A percentile compares a stretch with the other conserved stretches of the same genome.
Conservation (phyloP, 2,113 vertebrate species). For the Mystacornis crossleyi region DNA sequence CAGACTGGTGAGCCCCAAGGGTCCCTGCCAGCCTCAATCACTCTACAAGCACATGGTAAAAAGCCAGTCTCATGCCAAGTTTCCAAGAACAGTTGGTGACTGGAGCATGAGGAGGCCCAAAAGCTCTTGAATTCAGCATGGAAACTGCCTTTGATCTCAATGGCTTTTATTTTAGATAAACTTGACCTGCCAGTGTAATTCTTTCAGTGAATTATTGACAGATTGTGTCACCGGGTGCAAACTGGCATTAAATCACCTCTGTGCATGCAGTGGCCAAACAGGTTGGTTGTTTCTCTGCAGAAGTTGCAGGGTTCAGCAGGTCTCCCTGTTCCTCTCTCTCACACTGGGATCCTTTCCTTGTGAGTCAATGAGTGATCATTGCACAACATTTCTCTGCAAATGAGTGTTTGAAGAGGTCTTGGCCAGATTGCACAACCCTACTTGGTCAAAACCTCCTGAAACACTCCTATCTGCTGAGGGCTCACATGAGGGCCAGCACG, state of each 20-base stretch:
- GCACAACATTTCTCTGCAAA: background rate
- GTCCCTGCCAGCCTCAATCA: background rate
- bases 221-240: background rate
- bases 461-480: background rate
- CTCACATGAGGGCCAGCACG: background rate
- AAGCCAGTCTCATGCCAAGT: background rate
- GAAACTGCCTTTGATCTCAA: background rate
- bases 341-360: background rate
- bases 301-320: background rate
- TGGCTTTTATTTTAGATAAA: background rate
- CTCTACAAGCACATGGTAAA: background rate
- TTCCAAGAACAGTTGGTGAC: background rate
- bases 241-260: background rate
- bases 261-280: fast-evolving
- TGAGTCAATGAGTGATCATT: background rate
- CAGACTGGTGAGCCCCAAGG: background rate
- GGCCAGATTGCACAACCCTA: background rate
- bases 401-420: background rate
- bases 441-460: conserved; percentile 9
- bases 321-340: background rate
- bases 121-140: background rate
- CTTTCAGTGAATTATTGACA: background rate
- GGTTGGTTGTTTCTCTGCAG: background rate
- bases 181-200: background rate
- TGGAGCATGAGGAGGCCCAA: background rate